phyloP scores from a whole-genome alignment of 2,113 vertebrate genomes.

The Channa maculata region DNA sequence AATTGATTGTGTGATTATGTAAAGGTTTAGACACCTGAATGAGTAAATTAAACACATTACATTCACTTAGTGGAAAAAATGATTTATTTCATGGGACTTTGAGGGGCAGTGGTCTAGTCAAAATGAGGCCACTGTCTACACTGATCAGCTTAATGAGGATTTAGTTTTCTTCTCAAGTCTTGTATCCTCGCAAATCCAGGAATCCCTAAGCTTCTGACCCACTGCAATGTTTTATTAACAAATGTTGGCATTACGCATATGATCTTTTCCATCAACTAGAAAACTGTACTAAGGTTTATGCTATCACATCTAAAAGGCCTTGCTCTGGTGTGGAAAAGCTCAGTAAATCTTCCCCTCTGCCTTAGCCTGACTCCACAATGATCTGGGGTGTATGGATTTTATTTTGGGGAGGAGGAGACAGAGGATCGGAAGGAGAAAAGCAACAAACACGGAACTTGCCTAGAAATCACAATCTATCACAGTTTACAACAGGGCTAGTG shows the following conservation, averaged over 20 bases:
- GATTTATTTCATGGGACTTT: constrained; percentile 40
- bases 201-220: constrained; percentile 66
- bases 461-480: constrained; percentile 52
- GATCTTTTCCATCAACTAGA: constrained; percentile 41
- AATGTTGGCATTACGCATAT: constrained; percentile 66
- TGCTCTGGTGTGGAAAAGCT: constrained; percentile 33
- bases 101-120: constrained; percentile 36
- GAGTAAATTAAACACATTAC: constrained; percentile 30
- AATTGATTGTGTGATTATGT: constrained; percentile 42
- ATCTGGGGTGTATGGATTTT: constrained; percentile 25
- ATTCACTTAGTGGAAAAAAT: constrained; percentile 13
- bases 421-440: constrained; percentile 50
- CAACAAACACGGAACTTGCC: constrained; percentile 50
- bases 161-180: constrained; percentile 72
- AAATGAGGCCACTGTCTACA: constrained; percentile 68
- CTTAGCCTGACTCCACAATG: constrained; percentile 32
- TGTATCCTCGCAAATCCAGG: constrained; percentile 68
- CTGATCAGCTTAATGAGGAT: constrained; percentile 77
- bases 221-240: constrained; percentile 65
- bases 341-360: constrained; percentile 49
- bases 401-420: constrained; percentile 47
- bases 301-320: constrained; percentile 15
- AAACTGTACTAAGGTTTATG: constrained; percentile 25
- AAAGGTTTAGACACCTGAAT: constrained; percentile 40
- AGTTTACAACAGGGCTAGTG: constrained; percentile 62